Base-by-base conservation (phyloP, 2,888 invertebrate species). In the Xiphydria camelus region DNA sequence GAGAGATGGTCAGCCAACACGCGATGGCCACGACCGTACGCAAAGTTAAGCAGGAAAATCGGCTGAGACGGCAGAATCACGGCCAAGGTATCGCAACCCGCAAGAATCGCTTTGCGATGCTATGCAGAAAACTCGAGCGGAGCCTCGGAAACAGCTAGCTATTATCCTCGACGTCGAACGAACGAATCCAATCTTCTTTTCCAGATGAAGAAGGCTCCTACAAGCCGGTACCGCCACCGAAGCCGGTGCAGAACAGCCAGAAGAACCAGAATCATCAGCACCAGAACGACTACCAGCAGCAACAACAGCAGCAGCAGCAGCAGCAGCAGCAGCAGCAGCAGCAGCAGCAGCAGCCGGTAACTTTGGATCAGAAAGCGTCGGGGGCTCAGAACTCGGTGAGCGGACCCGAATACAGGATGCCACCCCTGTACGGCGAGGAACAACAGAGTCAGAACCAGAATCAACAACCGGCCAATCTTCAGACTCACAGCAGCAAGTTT, bases 401-500 rank as follows among this genome's bases (percentile, higher is more conserved):
- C 56, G 70, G 10, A 70, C 74, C 36, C 70, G 64, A 68, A 57
- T 70, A 71, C 70, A 72, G 70, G 57, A 72, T 72, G 71, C 70
- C 72, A 64, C 70, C 72, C 45, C 57, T 76, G 49, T 73, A 74
- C 62, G 74, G 71, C 51, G 75, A 75, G 47, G 73, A 73, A 66
- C 76, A 61, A 62, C n/a, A n/a, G n/a, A 76, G 56, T 66, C 80
- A 78, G 68, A 74, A 66, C 75, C 78, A 62, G 66, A 72, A 66
- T 51, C 76, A 62, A 69, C 73, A 60, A 70, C 76, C 64, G 66
- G 73, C 68, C 33, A 73, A 66, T 58, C 78, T 88, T 12, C 87
- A 88, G 72, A 88, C 88, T 19, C 88, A 89, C 75, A 88, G 88
- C 59, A 86, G 83, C 60, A 88, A 89, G 73, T 89, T 88, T 77